Conservation (phyloP, 2,113 vertebrate species). For the Poeciliopsis occidentalis region DNA sequence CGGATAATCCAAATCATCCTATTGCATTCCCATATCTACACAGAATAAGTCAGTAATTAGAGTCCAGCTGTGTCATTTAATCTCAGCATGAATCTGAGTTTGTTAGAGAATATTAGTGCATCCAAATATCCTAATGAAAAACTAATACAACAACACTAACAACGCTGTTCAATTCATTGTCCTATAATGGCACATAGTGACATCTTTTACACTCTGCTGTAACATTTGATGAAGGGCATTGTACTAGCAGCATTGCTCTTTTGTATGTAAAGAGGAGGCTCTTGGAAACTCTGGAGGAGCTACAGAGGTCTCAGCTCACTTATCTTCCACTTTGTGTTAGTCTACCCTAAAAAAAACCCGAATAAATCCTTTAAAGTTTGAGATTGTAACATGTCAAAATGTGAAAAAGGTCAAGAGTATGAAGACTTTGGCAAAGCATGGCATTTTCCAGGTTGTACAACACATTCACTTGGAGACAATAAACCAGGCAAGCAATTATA, state of each 20-base stretch:
- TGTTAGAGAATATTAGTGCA: background rate
- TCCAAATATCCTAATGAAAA: no score
- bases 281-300: no score
- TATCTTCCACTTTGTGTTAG: background rate
- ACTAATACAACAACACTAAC: background rate
- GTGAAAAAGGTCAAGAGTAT: background rate
- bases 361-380: background rate
- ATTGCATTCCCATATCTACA: background rate
- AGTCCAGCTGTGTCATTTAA: background rate
- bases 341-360: background rate
- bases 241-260: no score
- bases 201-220: no score
- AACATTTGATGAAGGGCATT: no score
- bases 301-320: no score
- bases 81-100: background rate
- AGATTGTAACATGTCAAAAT: no score
- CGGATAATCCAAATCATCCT: background rate
- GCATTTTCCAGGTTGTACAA: background rate
- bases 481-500: background rate
- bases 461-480: background rate
- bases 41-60: background rate
- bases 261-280: no score
- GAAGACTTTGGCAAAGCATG: background rate
- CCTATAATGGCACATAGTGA: no score
- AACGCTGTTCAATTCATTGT: background rate